These are phyloP conservation scores for Dasyprocta punctata DNA, from an alignment of 2,113 vertebrate genomes.

Conservation along the genomic window DNA sequence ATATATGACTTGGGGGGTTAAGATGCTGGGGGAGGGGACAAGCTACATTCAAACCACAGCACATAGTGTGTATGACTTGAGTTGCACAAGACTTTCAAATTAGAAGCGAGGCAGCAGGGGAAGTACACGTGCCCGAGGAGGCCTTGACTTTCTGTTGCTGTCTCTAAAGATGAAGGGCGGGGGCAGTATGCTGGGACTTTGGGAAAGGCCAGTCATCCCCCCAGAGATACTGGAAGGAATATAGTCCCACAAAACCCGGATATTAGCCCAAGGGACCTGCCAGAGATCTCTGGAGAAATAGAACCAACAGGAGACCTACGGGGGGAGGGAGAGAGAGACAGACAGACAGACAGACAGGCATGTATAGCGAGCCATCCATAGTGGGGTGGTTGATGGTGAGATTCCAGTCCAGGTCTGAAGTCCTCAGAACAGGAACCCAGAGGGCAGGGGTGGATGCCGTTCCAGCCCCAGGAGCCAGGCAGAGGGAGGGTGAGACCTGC, in stretches of 20 bases:
- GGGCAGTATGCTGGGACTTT: neutral
- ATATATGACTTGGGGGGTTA: too few species aligned
- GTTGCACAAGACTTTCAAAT: neutral
- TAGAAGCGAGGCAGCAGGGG: neutral
- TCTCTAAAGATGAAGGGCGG: neutral
- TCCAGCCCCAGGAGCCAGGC: neutral
- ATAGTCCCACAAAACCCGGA: neutral
- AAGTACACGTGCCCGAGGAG: neutral
- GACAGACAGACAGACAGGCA: too few species aligned
- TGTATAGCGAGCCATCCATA: neutral
- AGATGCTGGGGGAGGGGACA: too few species aligned
- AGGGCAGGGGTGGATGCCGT: neutral
- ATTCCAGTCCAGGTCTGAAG: neutral
- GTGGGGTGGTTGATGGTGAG: neutral
- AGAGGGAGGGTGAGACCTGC: too few species aligned
- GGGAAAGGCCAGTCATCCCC: neutral
- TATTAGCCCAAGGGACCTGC: neutral
- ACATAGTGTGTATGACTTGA: neutral
- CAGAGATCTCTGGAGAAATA: neutral
- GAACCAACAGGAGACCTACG: neutral
- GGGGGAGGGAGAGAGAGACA: neutral
- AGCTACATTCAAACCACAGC: neutral
- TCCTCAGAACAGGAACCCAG: neutral
- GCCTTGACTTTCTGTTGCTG: neutral
- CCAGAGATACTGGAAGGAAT: neutral